Base-by-base conservation (phyloP, 2,797 vertebrate genomes). In the Takifugu rubripes region DNA sequence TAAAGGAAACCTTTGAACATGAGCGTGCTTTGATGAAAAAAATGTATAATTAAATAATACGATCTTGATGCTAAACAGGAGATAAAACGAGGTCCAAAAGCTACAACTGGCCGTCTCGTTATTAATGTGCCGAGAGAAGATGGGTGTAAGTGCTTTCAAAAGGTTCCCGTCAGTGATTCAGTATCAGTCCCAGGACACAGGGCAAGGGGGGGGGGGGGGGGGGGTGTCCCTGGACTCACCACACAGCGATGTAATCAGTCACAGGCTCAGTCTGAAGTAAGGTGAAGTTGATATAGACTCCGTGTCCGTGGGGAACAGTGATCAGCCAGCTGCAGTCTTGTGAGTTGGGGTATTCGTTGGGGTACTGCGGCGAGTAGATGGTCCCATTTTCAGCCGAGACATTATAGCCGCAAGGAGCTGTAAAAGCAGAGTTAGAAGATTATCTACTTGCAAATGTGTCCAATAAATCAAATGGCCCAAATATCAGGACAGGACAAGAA, bases 211-310 rank as follows among this genome's bases (percentile, higher is more conserved):
- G 44, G 45, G 2, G 42, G 6, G 36, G 59, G 21, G 40, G 40
- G 17, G 50, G 49, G 51, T 54, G 47, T 26, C 44, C 21, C 45
- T 52, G 7, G 49, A 56, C 95, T 82, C 90, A 99, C 97, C 97
- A 99, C 72, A 99, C 93, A n/a, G 97, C 94, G 42, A 99, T 98
- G 89, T 99, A 99, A 89, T 99, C 97, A 46, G 96, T 98, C 70
- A 98, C 93, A 8, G 94, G 96, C 86, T 99, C 97, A 0, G 97
- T 99, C 81, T 99, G 97, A 68, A 99, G 87, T 79, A 99, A 88
- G 31, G 96, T 97, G 78, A 99, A 99, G 90, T 99, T 99, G 89
- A 99, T 96, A 85, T 99, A 98, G 83, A 99, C 90, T 15, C 97
- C 97, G 2, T 99, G 94, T 52, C 97, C 97, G 0, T 94, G 95